A percentile compares a stretch with the other conserved stretches of the same genome.
phyloP scores from a whole-genome alignment of 2,797 vertebrate species.

The Rousettus madagascariensis region DNA sequence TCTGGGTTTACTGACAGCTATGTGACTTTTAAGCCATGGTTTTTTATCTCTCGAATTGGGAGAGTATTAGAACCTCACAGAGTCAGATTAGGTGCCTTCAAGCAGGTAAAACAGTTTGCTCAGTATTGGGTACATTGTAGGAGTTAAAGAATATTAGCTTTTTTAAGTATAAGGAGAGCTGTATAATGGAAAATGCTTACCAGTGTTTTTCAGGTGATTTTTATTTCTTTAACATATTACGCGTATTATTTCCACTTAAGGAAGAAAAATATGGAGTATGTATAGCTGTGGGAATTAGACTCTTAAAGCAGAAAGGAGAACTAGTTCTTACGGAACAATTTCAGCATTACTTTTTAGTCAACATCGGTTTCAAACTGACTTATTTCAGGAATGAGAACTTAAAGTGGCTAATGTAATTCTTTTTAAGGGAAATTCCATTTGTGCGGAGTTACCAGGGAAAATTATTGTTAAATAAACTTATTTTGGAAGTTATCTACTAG shows the following conservation, averaged over 20 bases:
- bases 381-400: slow-evolving; percentile 4
- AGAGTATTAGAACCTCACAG: slow-evolving; percentile 1
- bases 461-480: slow-evolving; percentile 12
- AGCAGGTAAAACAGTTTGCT: neutral
- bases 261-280: neutral
- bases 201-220: slow-evolving; percentile 41
- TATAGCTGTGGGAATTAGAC: neutral
- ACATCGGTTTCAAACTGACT: slow-evolving; percentile 32
- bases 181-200: neutral
- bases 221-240: slow-evolving; percentile 6
- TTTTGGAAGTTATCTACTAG: slow-evolving; percentile 36
- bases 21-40: neutral
- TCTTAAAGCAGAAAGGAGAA: slow-evolving; percentile 53
- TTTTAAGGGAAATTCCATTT: slow-evolving; percentile 55
- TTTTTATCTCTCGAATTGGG: slow-evolving; percentile 11
- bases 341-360: neutral
- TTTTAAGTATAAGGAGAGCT: neutral
- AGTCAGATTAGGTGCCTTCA: slow-evolving; percentile 9
- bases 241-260: slow-evolving; percentile 40
- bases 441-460: neutral
- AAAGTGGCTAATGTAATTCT: slow-evolving; percentile 39
- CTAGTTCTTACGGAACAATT: slow-evolving; percentile 26
- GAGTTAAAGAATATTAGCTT: slow-evolving; percentile 28
- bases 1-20: neutral
- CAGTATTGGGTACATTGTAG: neutral